Conservation (phyloP, 2,113 vertebrate genomes). For the Oostethus manadensis region DNA sequence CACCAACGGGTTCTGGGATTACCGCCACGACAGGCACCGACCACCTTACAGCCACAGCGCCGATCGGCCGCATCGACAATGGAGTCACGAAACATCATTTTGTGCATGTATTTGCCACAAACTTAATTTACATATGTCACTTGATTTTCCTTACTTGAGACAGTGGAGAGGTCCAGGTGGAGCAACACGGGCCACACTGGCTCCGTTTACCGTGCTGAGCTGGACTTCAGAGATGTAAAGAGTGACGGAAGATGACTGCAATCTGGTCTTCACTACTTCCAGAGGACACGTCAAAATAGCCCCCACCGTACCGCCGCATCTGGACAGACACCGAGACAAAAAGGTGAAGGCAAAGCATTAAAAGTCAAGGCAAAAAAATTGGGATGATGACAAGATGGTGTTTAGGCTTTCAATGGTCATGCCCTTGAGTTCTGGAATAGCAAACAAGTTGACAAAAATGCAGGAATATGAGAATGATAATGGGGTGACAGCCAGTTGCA, state of each 20-base stretch:
- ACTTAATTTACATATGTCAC: background rate
- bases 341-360: too few relatives aligned
- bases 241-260: constrained; percentile 93
- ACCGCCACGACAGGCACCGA: too few relatives aligned
- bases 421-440: background rate
- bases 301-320: constrained; percentile 96
- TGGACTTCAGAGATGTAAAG: constrained; percentile 94
- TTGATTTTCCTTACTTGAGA: constrained; percentile 81
- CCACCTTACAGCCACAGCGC: too few relatives aligned
- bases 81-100: too few relatives aligned
- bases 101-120: background rate
- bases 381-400: too few relatives aligned
- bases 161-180: constrained; percentile 94
- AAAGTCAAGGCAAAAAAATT: background rate
- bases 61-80: too few relatives aligned
- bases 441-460: background rate
- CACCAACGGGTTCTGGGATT: too few relatives aligned
- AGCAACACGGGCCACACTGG: constrained; percentile 82
- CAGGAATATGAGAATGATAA: background rate
- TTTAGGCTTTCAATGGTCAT: background rate
- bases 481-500: background rate
- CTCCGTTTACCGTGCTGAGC: constrained; percentile 85
- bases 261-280: constrained; percentile 96
- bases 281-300: constrained; percentile 97
- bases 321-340: constrained; percentile 41